Conservation (phyloP, 2,888 invertebrate species). For the Drosophila vallismaia region DNA sequence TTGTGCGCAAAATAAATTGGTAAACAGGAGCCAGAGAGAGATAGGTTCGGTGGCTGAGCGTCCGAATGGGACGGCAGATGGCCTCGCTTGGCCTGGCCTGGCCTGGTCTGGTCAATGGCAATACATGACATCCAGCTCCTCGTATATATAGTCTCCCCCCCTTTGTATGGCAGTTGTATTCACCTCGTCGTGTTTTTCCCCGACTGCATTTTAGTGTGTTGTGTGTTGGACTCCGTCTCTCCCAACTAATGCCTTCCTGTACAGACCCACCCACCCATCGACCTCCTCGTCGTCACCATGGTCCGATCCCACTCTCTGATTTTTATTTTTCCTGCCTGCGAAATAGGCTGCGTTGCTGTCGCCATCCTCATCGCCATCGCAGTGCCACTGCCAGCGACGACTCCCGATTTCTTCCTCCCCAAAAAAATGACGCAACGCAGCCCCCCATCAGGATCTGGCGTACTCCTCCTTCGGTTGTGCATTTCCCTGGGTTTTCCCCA, state of each 20-base stretch:
- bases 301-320: conserved; percentile 10
- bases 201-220: conserved; percentile 39
- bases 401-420: not conserved
- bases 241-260: conserved; percentile 1
- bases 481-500: conserved; percentile 21
- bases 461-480: conserved; percentile 1
- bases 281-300: too few species aligned
- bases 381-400: not conserved
- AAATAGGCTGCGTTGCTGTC: conserved; percentile 52
- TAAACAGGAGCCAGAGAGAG: conserved; percentile 69
- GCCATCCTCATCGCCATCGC: conserved; percentile 1
- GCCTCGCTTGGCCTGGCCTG: conserved; percentile 1
- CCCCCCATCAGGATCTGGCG: not conserved
- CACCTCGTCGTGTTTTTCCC: conserved; percentile 29
- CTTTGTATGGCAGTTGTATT: conserved; percentile 16
- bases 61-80: conserved; percentile 16
- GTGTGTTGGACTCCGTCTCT: conserved; percentile 8
- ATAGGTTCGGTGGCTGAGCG: conserved; percentile 37
- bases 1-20: conserved; percentile 80
- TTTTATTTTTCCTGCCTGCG: conserved; percentile 41
- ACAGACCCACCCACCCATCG: conserved; percentile 2
- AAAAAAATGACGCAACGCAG: conserved; percentile 21
- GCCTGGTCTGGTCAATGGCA: conserved; percentile 61
- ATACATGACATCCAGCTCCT: conserved; percentile 61
- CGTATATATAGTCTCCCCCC: conserved; percentile 58